Conservation (phyloP, 2,113 vertebrate genomes). For the Cranoglanis bouderius region DNA sequence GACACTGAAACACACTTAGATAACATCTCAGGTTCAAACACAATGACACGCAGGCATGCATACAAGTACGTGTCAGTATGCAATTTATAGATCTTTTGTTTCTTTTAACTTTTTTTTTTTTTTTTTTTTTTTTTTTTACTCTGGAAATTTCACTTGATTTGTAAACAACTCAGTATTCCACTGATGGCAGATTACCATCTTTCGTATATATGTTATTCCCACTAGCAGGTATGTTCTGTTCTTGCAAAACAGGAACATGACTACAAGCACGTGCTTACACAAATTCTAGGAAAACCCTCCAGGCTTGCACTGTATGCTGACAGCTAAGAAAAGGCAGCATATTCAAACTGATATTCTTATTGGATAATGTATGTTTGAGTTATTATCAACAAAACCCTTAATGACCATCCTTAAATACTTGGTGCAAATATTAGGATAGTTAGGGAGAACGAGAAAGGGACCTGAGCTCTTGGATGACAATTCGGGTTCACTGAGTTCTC, state of each 20-base stretch:
- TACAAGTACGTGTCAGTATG: not conserved
- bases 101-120: not conserved
- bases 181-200: not conserved
- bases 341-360: not conserved
- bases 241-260: slow-evolving; percentile 22
- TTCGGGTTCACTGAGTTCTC: slow-evolving; percentile 32
- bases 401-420: not conserved
- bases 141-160: slow-evolving; percentile 5
- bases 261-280: slow-evolving; percentile 15
- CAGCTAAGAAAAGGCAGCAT: not conserved
- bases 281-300: slow-evolving; percentile 24
- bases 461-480: slow-evolving; percentile 1
- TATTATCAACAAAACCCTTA: not conserved
- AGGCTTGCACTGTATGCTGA: not conserved
- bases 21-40: not conserved
- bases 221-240: slow-evolving; percentile 3
- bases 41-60: not conserved
- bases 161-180: not conserved
- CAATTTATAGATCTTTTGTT: not conserved
- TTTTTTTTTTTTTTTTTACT: not conserved
- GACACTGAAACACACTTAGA: slow-evolving; percentile 27
- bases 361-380: not conserved
- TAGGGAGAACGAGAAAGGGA: not conserved
- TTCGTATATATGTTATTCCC: slow-evolving; percentile 1
- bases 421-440: not conserved